Conservation (phyloP, 2,797 vertebrate genomes). For the Psittacula derbiana region DNA sequence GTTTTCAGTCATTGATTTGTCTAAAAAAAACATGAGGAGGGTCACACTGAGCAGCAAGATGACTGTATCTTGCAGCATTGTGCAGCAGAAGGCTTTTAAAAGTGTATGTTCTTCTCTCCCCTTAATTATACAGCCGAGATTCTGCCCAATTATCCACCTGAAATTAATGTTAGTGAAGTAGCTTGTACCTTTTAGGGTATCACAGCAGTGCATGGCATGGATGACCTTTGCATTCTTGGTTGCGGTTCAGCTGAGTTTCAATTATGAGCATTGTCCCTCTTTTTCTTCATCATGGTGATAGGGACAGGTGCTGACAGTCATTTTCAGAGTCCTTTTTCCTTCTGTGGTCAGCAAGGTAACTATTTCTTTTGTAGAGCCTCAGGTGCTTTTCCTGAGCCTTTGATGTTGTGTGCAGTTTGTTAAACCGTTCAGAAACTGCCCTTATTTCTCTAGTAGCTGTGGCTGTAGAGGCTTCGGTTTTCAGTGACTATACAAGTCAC, state of each 20-base stretch:
- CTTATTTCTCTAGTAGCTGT: neutral
- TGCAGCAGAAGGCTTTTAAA: neutral
- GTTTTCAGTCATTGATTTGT: neutral
- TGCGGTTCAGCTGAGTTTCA: neutral
- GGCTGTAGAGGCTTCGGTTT: neutral
- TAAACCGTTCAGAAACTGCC: neutral
- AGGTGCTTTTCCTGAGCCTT: neutral
- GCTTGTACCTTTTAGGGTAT: neutral
- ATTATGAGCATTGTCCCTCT: neutral
- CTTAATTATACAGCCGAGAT: neutral
- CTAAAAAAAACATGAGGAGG: neutral
- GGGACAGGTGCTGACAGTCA: neutral
- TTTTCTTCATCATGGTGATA: neutral
- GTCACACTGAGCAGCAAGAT: neutral
- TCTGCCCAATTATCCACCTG: neutral
- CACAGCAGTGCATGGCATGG: neutral
- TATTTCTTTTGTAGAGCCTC: neutral
- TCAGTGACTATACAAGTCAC: neutral
- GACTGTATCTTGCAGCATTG: neutral
- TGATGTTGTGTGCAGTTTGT: neutral
- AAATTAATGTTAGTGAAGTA: neutral
- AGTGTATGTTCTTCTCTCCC: neutral
- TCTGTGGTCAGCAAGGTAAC: neutral
- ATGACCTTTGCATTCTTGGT: neutral
- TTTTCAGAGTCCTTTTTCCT: neutral